phyloP scores from a whole-genome alignment of 2,888 invertebrate species.

The Bellardia pandia region DNA sequence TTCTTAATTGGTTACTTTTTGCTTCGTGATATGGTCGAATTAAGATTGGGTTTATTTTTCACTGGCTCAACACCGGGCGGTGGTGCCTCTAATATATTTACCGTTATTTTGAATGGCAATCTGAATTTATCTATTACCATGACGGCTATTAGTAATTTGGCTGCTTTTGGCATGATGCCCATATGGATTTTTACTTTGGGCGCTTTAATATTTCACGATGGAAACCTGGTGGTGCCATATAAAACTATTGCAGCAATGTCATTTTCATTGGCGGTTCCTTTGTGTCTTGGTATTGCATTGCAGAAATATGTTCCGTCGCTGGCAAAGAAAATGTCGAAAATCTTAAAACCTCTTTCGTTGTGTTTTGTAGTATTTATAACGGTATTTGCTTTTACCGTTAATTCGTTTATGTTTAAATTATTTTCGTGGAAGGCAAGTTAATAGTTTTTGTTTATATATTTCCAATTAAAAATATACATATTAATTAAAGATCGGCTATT shows the following conservation, averaged over 20 bases:
- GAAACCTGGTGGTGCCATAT: conserved; percentile 90
- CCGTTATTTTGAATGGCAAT: conserved; percentile 94
- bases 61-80: conserved; percentile 95
- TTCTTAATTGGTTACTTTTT: conserved; percentile 88
- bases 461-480: too few relatives aligned
- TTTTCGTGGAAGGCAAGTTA: conserved; percentile 91
- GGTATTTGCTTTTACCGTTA: conserved; percentile 92
- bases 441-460: background rate
- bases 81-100: conserved; percentile 97
- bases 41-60: conserved; percentile 93
- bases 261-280: conserved; percentile 89
- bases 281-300: conserved; percentile 87
- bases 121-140: conserved; percentile 95
- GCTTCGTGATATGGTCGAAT: conserved; percentile 87
- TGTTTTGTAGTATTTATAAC: conserved; percentile 92
- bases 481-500: too few relatives aligned
- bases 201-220: conserved; percentile 88
- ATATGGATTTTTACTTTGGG: conserved; percentile 95
- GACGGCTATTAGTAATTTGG: conserved; percentile 94
- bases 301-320: conserved; percentile 88
- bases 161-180: conserved; percentile 95
- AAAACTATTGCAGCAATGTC: conserved; percentile 89
- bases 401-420: conserved; percentile 92
- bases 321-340: conserved; percentile 88
- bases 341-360: conserved; percentile 92